Percentiles rank a stretch among this genome's conserved stretches.
Evolutionary conservation across 2,888 invertebrate species (phyloP).

Genomic region (Xestobium rufovillosum): DNA sequence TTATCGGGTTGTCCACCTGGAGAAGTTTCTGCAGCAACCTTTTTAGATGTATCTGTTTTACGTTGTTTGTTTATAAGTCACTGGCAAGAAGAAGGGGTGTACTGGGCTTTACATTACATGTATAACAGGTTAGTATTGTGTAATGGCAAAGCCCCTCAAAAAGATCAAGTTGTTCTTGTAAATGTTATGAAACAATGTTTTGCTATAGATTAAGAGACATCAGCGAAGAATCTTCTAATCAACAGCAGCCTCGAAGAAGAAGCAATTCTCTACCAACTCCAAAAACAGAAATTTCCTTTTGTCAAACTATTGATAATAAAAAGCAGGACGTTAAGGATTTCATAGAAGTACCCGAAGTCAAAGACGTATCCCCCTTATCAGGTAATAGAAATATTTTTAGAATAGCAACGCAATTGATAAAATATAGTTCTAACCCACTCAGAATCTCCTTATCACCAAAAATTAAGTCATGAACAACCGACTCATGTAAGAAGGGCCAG

Average conservation of each 20-base stretch:
- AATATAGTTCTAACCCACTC: too few species aligned
- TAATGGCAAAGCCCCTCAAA: not conserved
- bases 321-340: constrained; percentile 65
- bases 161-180: not conserved
- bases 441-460: constrained; percentile 43
- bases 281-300: constrained; percentile 82
- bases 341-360: constrained; percentile 68
- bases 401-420: too few species aligned
- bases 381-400: constrained; percentile 44
- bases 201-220: constrained; percentile 71
- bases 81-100: constrained; percentile 98
- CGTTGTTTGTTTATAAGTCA: constrained; percentile 92
- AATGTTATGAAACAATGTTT: not conserved
- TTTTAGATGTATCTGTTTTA: constrained; percentile 92
- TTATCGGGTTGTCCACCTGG: constrained; percentile 26
- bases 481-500: constrained; percentile 60
- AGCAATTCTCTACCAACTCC: constrained; percentile 92
- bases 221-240: constrained; percentile 71
- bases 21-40: constrained; percentile 81
- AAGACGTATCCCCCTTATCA: constrained; percentile 57
- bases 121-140: constrained; percentile 63
- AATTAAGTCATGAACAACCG: constrained; percentile 42
- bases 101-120: constrained; percentile 91
- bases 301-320: constrained; percentile 67
- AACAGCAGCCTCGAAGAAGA: constrained; percentile 73